These are phyloP conservation scores for Forpus xanthops DNA, from an alignment of 2,797 vertebrate species.

Conservation along the genomic window DNA sequence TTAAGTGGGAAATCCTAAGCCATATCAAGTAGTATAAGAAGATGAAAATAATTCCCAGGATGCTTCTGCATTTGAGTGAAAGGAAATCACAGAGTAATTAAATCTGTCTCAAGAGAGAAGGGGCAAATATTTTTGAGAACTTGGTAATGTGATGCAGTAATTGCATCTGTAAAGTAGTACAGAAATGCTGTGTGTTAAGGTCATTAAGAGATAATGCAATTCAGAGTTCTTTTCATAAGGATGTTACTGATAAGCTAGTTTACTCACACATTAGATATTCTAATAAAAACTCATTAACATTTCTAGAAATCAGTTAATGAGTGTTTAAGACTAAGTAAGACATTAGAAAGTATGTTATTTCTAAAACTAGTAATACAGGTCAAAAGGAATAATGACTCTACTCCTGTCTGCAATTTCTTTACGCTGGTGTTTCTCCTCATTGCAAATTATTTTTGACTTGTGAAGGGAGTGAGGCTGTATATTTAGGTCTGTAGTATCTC, in stretches of 20 bases:
- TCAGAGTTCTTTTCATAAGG: background rate
- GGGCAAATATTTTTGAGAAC: background rate
- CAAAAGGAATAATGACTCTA: background rate
- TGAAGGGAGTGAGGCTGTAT: background rate
- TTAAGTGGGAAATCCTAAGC: background rate
- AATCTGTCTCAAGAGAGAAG: background rate
- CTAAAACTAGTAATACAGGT: background rate
- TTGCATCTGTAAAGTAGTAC: background rate
- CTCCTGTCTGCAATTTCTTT: background rate
- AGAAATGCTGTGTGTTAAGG: background rate
- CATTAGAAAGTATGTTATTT: background rate
- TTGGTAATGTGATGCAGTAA: background rate
- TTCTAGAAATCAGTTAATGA: background rate
- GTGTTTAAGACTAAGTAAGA: background rate
- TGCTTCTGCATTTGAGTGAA: background rate
- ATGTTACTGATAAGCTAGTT: background rate
- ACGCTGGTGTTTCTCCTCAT: background rate
- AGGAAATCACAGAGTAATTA: background rate
- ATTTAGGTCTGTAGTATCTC: background rate
- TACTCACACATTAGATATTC: background rate
- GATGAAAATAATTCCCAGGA: background rate
- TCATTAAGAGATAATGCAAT: background rate
- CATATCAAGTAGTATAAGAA: background rate
- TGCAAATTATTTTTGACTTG: background rate
- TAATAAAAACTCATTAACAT: background rate